Percentiles rank a stretch among this genome's conserved stretches.
phyloP scores from a whole-genome alignment of 2,888 invertebrate species.

The Yponomeuta evonymella region DNA sequence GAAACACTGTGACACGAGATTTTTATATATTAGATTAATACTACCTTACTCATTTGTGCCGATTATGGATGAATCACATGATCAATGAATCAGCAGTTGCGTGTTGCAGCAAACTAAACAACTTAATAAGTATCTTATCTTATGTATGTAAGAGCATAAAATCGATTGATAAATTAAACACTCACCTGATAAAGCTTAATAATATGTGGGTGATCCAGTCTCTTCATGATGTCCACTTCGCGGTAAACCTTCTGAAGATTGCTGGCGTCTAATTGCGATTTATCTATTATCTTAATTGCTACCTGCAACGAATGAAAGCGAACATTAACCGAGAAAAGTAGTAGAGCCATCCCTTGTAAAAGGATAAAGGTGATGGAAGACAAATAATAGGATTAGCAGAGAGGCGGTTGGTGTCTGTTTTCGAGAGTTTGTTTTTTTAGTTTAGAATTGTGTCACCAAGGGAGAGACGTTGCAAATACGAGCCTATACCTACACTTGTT shows the following conservation, averaged over 20 bases:
- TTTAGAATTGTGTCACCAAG: neutral
- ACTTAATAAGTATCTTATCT: neutral
- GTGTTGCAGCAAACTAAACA: neutral
- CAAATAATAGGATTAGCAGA: neutral
- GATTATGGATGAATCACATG: too few species aligned
- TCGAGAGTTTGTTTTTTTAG: neutral
- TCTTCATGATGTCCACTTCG: slow-evolving; percentile 98
- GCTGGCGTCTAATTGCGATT: slow-evolving; percentile 91
- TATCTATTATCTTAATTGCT: slow-evolving; percentile 97
- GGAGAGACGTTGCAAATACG: neutral
- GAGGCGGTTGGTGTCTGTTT: neutral
- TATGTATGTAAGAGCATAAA: neutral
- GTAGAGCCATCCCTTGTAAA: neutral
- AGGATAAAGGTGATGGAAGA: neutral
- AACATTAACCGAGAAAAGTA: neutral
- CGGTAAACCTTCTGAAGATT: slow-evolving; percentile 96
- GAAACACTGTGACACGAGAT: too few species aligned
- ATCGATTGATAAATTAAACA: slow-evolving; percentile 15
- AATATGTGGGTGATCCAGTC: slow-evolving; percentile 97
- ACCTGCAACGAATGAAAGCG: slow-evolving; percentile 79
- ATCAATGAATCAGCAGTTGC: too few species aligned
- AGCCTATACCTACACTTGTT: neutral
- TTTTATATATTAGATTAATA: too few species aligned
- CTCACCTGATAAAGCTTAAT: slow-evolving; percentile 96
- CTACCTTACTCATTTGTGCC: too few species aligned